Evolutionary conservation across 2,113 vertebrate species (phyloP).

Genomic region (Prunella fulvescens): DNA sequence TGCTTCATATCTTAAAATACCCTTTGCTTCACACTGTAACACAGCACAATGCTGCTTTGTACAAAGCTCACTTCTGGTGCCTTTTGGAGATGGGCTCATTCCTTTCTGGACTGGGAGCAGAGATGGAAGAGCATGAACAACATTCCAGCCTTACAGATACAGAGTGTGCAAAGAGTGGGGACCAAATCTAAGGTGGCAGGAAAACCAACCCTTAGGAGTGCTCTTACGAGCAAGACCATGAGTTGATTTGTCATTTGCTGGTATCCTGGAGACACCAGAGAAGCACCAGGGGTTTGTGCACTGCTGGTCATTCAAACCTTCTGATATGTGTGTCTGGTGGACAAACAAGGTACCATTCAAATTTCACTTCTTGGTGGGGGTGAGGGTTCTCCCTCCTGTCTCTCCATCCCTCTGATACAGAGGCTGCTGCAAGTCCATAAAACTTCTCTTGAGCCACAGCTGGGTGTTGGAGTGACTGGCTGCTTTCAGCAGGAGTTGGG

Average conservation of each 20-base stretch:
- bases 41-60: not conserved
- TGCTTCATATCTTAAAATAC: not conserved
- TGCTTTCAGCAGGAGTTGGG: not conserved
- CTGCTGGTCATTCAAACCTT: not conserved
- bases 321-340: not conserved
- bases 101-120: not conserved
- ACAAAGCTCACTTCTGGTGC: not conserved
- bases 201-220: not conserved
- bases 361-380: not conserved
- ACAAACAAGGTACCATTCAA: not conserved
- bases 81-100: not conserved
- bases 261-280: not conserved
- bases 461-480: not conserved
- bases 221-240: not conserved
- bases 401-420: not conserved
- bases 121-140: not conserved
- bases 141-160: not conserved
- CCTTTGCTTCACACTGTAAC: not conserved
- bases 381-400: not conserved
- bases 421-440: not conserved
- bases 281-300: not conserved
- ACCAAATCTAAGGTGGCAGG: not conserved
- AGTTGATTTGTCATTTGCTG: not conserved
- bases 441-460: fast-evolving
- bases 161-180: not conserved